Conservation (phyloP, 2,797 vertebrate genomes). For the Pangasius sanitwongsei region DNA sequence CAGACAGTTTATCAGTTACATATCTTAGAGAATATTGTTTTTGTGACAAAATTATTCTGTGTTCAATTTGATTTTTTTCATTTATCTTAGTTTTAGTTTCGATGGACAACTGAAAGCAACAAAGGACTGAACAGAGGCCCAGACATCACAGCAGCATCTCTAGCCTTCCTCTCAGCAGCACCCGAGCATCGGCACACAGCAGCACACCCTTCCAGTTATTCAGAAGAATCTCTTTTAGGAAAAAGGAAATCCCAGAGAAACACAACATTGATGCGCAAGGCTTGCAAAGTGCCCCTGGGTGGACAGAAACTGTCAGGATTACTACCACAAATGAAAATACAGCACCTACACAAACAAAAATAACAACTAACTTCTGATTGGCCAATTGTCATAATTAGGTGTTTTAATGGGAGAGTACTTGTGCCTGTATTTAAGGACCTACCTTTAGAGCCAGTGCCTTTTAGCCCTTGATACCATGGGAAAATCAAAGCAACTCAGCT, state of each 20-base stretch:
- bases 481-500: not conserved
- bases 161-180: not conserved
- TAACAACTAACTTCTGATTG: not conserved
- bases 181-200: not conserved
- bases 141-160: not conserved
- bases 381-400: too few relatives aligned
- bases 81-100: not conserved
- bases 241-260: not conserved
- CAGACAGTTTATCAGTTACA: not conserved
- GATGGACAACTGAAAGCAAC: not conserved
- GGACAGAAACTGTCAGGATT: not conserved
- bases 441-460: not conserved
- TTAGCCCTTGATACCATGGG: not conserved
- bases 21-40: not conserved
- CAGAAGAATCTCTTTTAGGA: not conserved
- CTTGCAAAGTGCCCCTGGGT: not conserved
- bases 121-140: not conserved
- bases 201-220: not conserved
- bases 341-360: not conserved
- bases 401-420: not conserved
- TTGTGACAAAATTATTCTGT: not conserved
- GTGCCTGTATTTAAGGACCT: not conserved
- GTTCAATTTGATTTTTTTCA: not conserved
- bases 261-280: not conserved
- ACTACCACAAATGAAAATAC: not conserved